phyloP scores from a whole-genome alignment of 2,113 vertebrate species.

The Actenoides lindsayi region DNA sequence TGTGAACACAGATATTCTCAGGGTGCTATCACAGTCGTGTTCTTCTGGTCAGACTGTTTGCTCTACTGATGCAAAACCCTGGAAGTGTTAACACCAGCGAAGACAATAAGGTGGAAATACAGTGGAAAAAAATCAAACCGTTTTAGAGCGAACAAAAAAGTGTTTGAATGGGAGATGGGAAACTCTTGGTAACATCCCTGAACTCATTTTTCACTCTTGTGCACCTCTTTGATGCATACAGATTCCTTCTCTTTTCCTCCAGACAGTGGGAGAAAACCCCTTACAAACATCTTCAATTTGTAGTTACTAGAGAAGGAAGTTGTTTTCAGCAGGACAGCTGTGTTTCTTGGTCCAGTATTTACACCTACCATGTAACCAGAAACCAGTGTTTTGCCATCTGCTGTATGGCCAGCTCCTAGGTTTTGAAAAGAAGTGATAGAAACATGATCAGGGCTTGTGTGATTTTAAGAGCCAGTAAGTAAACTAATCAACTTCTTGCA shows the following conservation, averaged over 20 bases:
- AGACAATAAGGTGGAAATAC: background rate
- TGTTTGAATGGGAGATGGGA: background rate
- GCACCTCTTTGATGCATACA: background rate
- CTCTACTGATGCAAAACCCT: background rate
- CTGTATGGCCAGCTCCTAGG: background rate
- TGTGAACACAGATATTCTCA: background rate
- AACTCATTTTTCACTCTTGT: constrained; percentile 5
- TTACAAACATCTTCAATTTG: background rate
- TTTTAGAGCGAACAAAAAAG: background rate
- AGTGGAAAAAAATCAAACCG: background rate
- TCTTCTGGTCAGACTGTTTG: background rate
- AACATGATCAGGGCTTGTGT: background rate
- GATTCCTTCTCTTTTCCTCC: background rate
- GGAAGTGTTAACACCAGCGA: background rate
- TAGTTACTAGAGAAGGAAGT: background rate
- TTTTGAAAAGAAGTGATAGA: constrained; percentile 21
- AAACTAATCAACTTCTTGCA: background rate
- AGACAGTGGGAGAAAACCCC: background rate
- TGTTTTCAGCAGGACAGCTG: constrained; percentile 34
- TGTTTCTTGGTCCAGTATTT: constrained; percentile 35
- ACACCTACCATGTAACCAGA: constrained; percentile 34
- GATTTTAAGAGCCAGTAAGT: background rate
- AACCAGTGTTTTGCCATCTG: constrained; percentile 51
- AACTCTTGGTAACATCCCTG: background rate
- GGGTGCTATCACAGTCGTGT: background rate